These are phyloP conservation scores for Craniophora ligustri DNA, from an alignment of 2,888 invertebrate species.

Conservation along the genomic window DNA sequence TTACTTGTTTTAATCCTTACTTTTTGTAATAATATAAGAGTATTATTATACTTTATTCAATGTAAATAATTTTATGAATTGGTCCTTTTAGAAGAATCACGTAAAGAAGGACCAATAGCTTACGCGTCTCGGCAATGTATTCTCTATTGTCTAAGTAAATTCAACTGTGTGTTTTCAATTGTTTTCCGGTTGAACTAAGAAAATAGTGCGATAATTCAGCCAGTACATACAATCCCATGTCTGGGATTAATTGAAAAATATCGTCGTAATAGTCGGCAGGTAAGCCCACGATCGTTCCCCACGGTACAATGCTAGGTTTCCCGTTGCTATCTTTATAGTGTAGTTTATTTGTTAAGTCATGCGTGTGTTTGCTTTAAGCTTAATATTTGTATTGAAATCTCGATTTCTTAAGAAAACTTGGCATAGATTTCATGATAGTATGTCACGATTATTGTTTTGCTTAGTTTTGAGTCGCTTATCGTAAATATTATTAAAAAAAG, in stretches of 20 bases:
- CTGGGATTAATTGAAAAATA: slow-evolving; percentile 60
- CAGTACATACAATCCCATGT: slow-evolving; percentile 37
- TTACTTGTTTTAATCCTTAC: too few species aligned
- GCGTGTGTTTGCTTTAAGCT: slow-evolving; percentile 7
- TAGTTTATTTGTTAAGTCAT: slow-evolving; percentile 26
- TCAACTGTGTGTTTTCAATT: neutral
- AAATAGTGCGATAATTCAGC: slow-evolving; percentile 30
- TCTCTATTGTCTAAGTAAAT: neutral
- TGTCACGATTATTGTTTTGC: too few species aligned
- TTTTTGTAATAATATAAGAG: too few species aligned
- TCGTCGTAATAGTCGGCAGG: slow-evolving; percentile 53
- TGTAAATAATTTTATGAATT: too few species aligned
- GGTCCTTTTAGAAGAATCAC: neutral
- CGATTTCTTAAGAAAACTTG: too few species aligned
- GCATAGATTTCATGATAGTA: too few species aligned
- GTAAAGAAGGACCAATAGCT: too few species aligned
- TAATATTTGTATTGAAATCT: neutral
- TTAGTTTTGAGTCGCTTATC: too few species aligned
- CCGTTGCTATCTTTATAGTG: slow-evolving; percentile 18
- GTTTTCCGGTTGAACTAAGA: slow-evolving; percentile 26
- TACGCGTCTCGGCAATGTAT: too few species aligned
- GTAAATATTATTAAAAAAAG: too few species aligned
- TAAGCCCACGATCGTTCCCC: slow-evolving; percentile 47
- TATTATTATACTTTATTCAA: too few species aligned
- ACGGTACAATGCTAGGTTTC: slow-evolving; percentile 30